phyloP scores from a whole-genome alignment of 2,888 invertebrate species.

The Rutpela maculata region DNA sequence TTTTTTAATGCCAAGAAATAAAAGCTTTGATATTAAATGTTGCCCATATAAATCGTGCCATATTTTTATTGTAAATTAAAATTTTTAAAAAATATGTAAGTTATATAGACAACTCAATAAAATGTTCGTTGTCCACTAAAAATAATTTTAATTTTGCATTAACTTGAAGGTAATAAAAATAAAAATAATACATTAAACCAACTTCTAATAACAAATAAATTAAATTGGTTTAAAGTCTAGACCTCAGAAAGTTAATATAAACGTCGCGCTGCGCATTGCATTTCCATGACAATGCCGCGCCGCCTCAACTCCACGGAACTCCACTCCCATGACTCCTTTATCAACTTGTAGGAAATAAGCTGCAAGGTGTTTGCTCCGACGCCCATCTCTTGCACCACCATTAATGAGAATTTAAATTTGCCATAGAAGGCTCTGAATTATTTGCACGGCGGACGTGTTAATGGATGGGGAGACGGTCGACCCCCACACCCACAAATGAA shows the following conservation, averaged over 20 bases:
- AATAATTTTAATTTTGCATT: too few species aligned
- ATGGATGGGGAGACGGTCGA: slow-evolving; percentile 20
- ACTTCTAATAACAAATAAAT: too few species aligned
- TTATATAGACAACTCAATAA: too few species aligned
- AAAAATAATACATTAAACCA: too few species aligned
- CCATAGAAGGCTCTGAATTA: slow-evolving; percentile 24
- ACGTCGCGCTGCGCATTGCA: neutral
- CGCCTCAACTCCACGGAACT: neutral
- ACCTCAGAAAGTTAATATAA: neutral
- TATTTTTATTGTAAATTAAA: too few species aligned
- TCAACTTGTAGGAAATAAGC: slow-evolving; percentile 30
- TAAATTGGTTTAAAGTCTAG: neutral
- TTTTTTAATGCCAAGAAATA: too few species aligned
- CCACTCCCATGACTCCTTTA: slow-evolving; percentile 14
- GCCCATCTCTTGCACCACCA: slow-evolving; percentile 28
- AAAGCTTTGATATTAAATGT: too few species aligned
- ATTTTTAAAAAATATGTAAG: too few species aligned
- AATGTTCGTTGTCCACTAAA: too few species aligned
- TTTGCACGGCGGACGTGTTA: slow-evolving; percentile 21
- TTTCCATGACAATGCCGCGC: slow-evolving; percentile 8
- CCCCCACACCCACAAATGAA: slow-evolving; percentile 7
- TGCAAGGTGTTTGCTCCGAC: slow-evolving; percentile 21
- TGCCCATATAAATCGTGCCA: too few species aligned
- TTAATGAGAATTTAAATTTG: slow-evolving; percentile 35
- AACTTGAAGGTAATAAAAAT: too few species aligned